Evolutionary conservation across 2,888 invertebrate genomes (phyloP).

Genomic region (Cephus sareptanus): DNA sequence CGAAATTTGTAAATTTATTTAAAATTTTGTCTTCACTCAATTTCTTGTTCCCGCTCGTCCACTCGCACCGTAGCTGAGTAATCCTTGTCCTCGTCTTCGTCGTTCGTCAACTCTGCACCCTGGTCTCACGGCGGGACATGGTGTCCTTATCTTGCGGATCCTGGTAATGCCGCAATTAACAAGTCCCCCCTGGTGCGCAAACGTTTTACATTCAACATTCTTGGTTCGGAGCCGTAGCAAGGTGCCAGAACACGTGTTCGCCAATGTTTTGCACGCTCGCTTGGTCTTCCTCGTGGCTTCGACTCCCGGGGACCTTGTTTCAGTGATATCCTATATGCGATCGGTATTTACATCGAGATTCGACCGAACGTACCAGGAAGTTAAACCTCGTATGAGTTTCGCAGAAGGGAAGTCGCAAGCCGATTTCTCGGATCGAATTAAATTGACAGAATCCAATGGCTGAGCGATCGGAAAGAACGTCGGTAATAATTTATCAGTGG

Average conservation of each 20-base stretch:
- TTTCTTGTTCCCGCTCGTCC: too few species aligned
- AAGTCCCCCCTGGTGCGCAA: constrained; percentile 18
- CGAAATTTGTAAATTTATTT: too few species aligned
- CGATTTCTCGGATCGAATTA: not conserved
- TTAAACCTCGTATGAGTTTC: constrained; percentile 55
- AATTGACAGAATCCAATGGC: not conserved
- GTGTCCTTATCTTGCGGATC: constrained; percentile 33
- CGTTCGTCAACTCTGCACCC: constrained; percentile 10
- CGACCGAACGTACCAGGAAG: constrained; percentile 30
- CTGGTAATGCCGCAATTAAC: constrained; percentile 36
- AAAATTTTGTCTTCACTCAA: too few species aligned
- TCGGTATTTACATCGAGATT: constrained; percentile 32
- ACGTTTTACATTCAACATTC: constrained; percentile 33
- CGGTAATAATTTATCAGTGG: too few species aligned
- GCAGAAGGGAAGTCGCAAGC: constrained; percentile 27
- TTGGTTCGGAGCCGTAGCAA: constrained; percentile 35
- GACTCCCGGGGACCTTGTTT: constrained; percentile 5
- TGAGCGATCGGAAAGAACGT: not conserved
- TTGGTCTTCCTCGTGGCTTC: too few species aligned
- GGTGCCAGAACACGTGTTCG: constrained; percentile 53
- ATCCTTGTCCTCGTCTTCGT: constrained; percentile 34
- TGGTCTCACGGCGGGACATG: constrained; percentile 18
- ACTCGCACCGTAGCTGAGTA: constrained; percentile 26
- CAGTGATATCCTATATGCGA: constrained; percentile 24
- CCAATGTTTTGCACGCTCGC: constrained; percentile 36